Base-by-base conservation (phyloP, 2,797 vertebrate genomes). In the Anguilla pacifica region DNA sequence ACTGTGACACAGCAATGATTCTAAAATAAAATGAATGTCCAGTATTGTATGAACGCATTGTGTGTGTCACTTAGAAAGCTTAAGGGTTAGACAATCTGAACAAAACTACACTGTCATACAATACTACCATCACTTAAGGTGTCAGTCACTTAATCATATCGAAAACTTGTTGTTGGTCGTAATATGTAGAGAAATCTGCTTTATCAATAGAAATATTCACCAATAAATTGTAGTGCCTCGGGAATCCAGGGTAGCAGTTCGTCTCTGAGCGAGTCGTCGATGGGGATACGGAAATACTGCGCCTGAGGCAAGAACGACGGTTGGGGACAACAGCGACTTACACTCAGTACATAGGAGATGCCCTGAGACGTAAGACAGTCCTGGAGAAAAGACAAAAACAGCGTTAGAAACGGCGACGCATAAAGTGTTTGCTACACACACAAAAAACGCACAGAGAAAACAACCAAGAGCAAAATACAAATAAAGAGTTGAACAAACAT, bases 241-340 rank as follows among this genome's bases (percentile, higher is more conserved):
- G 96, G 96, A 90, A 97, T 96, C 95, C 95, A 96, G 35, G 96
- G 94, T 90, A 96, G 93, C 91, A 97, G 92, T 89, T 96, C 94
- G 0, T 94, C 96, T 90, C 95, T 90, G 85, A 96, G 91, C 7
- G 96, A 97, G 91, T 97, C 96, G 0, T 97, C 95, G 0, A 97
- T 96, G 35, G 96, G 96, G 88, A 97, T 94, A 2, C 96, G 95
- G 0, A 96, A 93, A 88, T 95, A 96, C 88, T 94, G 94, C 70
- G 95, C 94, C 89, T 87, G 35, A 2, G 95, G 96, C 83, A 97
- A 91, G 85, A 97, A 96, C 7, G 94, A 91, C 2, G 96, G 96
- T 90, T 95, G 95, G 31, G 96, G 96, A 89, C 95, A 96, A 89
- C 95, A 95, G 87, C 96, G 94, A 83, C 95, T 96, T 91, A 97